phyloP scores from a whole-genome alignment of 1,140 invertebrate species.

The Bombus breviceps region DNA sequence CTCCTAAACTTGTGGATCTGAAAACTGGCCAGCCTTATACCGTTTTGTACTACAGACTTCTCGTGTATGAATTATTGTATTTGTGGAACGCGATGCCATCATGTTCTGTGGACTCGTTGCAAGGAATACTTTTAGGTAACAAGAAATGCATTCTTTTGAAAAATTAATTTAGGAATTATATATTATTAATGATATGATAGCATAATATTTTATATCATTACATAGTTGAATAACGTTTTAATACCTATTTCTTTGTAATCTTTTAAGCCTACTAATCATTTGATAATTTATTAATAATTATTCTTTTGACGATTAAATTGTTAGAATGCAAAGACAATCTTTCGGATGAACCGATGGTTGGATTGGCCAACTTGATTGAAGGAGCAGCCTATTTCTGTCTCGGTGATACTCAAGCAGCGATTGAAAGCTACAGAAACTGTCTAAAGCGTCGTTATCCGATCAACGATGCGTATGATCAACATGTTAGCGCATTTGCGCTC shows the following conservation, averaged over 20 bases:
- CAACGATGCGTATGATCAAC: slow-evolving; percentile 83
- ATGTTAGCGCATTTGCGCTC: slow-evolving; percentile 87
- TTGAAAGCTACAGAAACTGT: slow-evolving; percentile 82
- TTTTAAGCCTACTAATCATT: too few species aligned
- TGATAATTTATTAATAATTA: too few species aligned
- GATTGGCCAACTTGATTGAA: slow-evolving; percentile 83
- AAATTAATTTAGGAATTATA: too few species aligned
- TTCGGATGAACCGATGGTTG: slow-evolving; percentile 83
- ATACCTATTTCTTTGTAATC: too few species aligned
- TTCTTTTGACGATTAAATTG: neutral
- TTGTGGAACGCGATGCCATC: slow-evolving; percentile 89
- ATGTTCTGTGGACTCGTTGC: slow-evolving; percentile 82
- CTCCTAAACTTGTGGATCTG: slow-evolving; percentile 71
- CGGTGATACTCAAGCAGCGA: slow-evolving; percentile 80
- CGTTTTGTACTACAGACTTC: slow-evolving; percentile 83
- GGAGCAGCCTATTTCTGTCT: slow-evolving; percentile 82
- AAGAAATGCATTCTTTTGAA: neutral
- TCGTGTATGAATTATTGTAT: slow-evolving; percentile 88
- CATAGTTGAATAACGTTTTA: too few species aligned
- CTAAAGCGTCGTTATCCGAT: slow-evolving; percentile 76
- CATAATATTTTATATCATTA: too few species aligned
- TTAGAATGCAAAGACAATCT: slow-evolving; percentile 77
- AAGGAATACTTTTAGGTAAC: slow-evolving; percentile 81
- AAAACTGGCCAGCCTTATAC: slow-evolving; percentile 70
- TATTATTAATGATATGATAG: neutral